These are phyloP conservation scores for Drosophila kanekoi DNA, from an alignment of 2,888 invertebrate genomes.

Conservation along the genomic window DNA sequence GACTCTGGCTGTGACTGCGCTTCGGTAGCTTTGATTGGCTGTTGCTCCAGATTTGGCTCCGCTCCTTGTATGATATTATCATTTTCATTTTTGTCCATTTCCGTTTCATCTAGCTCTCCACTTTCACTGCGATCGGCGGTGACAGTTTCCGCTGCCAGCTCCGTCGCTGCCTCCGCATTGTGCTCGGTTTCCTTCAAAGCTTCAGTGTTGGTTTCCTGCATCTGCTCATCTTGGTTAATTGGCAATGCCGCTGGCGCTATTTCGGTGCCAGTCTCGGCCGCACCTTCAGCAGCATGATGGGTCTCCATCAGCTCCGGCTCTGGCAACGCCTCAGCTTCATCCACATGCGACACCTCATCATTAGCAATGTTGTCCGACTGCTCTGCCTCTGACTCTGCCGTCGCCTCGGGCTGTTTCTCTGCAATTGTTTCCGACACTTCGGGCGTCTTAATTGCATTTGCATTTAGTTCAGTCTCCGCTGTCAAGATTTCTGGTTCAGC, in stretches of 20 bases:
- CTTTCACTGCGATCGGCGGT: conserved; percentile 58
- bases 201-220: conserved; percentile 41
- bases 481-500: conserved; percentile 40
- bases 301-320: conserved; percentile 12
- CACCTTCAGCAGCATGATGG: conserved; percentile 46
- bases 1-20: too few relatives aligned
- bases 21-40: conserved; percentile 42
- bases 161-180: conserved; percentile 13
- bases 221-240: conserved; percentile 45
- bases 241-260: conserved; percentile 22
- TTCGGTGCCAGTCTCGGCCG: conserved; percentile 35
- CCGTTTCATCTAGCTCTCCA: conserved; percentile 46
- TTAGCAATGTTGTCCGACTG: conserved; percentile 45
- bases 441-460: conserved; percentile 79
- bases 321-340: conserved; percentile 39
- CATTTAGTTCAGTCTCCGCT: conserved; percentile 56
- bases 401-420: conserved; percentile 45
- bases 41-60: conserved; percentile 59
- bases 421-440: conserved; percentile 74
- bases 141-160: conserved; percentile 51
- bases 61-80: conserved; percentile 75
- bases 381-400: conserved; percentile 28
- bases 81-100: conserved; percentile 67
- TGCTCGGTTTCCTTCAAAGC: conserved; percentile 48
- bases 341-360: conserved; percentile 61